Conservation (phyloP, 2,888 invertebrate genomes). For the Lepidocyrtoides sp. region DNA sequence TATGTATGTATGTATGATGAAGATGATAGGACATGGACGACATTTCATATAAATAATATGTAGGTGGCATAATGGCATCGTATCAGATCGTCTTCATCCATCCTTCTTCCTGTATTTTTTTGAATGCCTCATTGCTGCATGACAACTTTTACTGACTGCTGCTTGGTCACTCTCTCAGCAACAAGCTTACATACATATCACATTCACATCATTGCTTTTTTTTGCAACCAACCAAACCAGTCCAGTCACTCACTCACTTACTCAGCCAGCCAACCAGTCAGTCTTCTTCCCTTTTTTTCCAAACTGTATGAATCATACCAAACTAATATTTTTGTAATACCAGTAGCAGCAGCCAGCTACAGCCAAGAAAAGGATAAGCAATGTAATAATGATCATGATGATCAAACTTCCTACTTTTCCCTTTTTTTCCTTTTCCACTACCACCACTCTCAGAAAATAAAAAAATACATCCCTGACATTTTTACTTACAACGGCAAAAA, state of each 20-base stretch:
- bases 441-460: too few relatives aligned
- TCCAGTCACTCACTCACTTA: too few relatives aligned
- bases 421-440: background rate
- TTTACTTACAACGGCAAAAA: too few relatives aligned
- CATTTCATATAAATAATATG: background rate
- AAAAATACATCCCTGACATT: too few relatives aligned
- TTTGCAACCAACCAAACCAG: too few relatives aligned
- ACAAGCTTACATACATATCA: slow-evolving; percentile 27
- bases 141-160: background rate
- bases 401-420: too few relatives aligned
- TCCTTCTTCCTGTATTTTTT: background rate
- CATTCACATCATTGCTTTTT: background rate
- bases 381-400: too few relatives aligned
- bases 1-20: too few relatives aligned
- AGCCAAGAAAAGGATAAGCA: too few relatives aligned
- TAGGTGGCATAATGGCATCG: too few relatives aligned
- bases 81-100: background rate
- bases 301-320: slow-evolving; percentile 16
- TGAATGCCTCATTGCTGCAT: background rate
- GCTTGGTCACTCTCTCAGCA: slow-evolving; percentile 42
- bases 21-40: background rate
- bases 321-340: too few relatives aligned
- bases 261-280: background rate
- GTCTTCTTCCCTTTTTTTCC: background rate
- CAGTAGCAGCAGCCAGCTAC: too few relatives aligned